These are phyloP conservation scores for Sciaenops ocellatus DNA, from an alignment of 2,797 vertebrate genomes.

Conservation along the genomic window DNA sequence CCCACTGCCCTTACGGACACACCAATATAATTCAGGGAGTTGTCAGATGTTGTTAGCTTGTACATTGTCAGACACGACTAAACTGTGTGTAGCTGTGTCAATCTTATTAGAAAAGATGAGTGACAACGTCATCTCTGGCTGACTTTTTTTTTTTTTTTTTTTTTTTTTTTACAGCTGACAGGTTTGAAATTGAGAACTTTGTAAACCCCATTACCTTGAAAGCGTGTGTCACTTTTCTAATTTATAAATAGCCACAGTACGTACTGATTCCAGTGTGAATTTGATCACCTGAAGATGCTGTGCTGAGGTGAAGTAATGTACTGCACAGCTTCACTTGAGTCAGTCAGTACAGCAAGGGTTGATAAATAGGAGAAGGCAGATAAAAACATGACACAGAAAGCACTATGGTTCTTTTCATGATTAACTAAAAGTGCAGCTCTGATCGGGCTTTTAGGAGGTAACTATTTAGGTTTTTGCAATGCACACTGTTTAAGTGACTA, in stretches of 20 bases:
- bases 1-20: not conserved
- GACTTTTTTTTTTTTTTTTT: not conserved
- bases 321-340: not conserved
- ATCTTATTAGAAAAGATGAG: conserved; percentile 6
- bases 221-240: not conserved
- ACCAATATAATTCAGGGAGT: not conserved
- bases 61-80: conserved; percentile 9
- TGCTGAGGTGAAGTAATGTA: not conserved
- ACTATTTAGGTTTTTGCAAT: not conserved
- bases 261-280: not conserved
- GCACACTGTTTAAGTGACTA: not conserved
- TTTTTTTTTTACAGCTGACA: not conserved
- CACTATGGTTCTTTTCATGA: not conserved
- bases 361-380: no score
- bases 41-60: conserved; percentile 13
- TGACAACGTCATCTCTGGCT: not conserved
- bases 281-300: not conserved
- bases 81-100: not conserved
- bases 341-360: not conserved
- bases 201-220: not conserved
- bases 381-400: not conserved
- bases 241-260: conserved; percentile 4
- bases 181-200: conserved; percentile 27
- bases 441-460: not conserved
- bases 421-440: not conserved